Conservation (phyloP, 2,888 invertebrate species). For the Oscheius sp. region DNA sequence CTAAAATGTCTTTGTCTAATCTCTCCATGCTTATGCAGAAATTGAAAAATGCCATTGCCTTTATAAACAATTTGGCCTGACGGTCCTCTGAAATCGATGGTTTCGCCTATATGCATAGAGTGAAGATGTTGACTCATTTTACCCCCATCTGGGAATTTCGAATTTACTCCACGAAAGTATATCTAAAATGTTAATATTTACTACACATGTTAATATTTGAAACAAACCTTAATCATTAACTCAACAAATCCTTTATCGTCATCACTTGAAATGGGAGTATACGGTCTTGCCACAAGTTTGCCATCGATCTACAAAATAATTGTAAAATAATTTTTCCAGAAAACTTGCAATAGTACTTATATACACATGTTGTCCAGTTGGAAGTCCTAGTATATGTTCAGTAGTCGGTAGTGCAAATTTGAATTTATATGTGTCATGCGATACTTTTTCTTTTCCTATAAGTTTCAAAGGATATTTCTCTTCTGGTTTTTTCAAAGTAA, state of each 20-base stretch:
- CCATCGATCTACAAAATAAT: slow-evolving; percentile 77
- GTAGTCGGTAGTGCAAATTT: slow-evolving; percentile 87
- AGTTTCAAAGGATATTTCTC: neutral
- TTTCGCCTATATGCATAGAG: slow-evolving; percentile 83
- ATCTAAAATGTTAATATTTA: slow-evolving; percentile 76
- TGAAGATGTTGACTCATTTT: slow-evolving; percentile 91
- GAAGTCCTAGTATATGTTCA: slow-evolving; percentile 86
- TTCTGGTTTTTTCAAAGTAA: neutral
- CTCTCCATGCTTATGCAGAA: neutral
- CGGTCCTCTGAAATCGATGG: slow-evolving; percentile 91
- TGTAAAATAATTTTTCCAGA: neutral
- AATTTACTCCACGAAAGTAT: slow-evolving; percentile 92
- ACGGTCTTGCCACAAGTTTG: slow-evolving; percentile 89
- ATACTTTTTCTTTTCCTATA: slow-evolving; percentile 74
- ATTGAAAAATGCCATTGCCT: slow-evolving; percentile 74
- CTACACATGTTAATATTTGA: neutral
- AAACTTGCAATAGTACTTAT: slow-evolving; percentile 79
- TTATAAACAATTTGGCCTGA: slow-evolving; percentile 74
- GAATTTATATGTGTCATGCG: slow-evolving; percentile 91
- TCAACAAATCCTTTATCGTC: slow-evolving; percentile 92
- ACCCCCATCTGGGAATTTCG: slow-evolving; percentile 90
- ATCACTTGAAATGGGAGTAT: slow-evolving; percentile 95
- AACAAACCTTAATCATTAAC: slow-evolving; percentile 84
- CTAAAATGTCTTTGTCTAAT: slow-evolving; percentile 71
- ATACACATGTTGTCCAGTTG: slow-evolving; percentile 92